Base-by-base conservation (phyloP, 2,797 vertebrate species). In the Rhynchonycteris naso region DNA sequence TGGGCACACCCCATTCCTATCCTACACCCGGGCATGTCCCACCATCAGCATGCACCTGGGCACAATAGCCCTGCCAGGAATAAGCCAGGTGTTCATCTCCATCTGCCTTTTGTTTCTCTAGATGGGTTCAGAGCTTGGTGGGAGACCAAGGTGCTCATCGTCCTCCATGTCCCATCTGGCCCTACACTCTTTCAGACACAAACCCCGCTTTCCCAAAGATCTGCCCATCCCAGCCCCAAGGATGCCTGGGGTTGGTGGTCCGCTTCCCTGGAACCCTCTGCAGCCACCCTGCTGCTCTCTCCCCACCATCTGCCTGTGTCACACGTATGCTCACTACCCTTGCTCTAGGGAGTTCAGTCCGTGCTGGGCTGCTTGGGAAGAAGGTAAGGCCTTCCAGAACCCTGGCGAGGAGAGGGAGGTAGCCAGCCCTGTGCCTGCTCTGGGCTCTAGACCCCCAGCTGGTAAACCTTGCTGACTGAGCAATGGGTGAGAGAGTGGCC, bases 291-390 rank as follows among this genome's bases (percentile, higher is more conserved):
- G 15, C 24, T 0, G 4, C 54, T 16, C 2, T 12, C 1, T 19
- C 43, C 28, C 43, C 1, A 0, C 28, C 52, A n/a, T 22, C 13
- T 68, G 0, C 3, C 2, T 0, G 14, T 38, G 5, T 30, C 14
- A 22, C 15, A 1, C 0, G 9, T 21, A 43, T 30, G 2, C 0
- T 1, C 30, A 0, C 5, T 4, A 15, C 59, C 22, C n/a, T 2
- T 16, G 50, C 26, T 59, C 15, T 35, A 2, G 7, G 16, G 4
- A 71, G 19, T 0, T 0, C 18, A 4, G 11, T 13, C 66, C 0
- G 0, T 16, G 30, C 35, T 1, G 18, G 15, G 22, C 43, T 24
- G 9, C 5, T 2, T 4, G 5, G 9, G 52, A 26, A 6, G 35
- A 28, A 2, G 30, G 63, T 12, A 1, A 4, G 2, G 33, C 54